phyloP scores from a whole-genome alignment of 2,888 invertebrate genomes.

The Chalcosyrphus nemorum region DNA sequence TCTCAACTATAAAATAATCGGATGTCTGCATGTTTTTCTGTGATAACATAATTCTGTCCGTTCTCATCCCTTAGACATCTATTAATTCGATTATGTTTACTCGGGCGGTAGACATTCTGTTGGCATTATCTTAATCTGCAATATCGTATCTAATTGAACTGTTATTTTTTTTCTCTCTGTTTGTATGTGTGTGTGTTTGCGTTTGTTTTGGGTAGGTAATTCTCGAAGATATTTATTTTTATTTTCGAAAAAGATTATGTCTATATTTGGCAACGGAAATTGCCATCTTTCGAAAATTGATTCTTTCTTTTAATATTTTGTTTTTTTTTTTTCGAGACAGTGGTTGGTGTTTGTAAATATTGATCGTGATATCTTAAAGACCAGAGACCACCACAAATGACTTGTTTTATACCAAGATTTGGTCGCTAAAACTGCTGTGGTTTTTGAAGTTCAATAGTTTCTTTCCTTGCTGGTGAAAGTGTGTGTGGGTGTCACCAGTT shows the following conservation, averaged over 20 bases:
- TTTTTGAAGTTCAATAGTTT: too few species aligned
- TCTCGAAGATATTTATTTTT: neutral
- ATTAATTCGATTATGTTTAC: slow-evolving; percentile 20
- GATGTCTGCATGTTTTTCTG: neutral
- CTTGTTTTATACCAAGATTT: too few species aligned
- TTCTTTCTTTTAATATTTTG: too few species aligned
- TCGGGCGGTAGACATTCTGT: slow-evolving; percentile 16
- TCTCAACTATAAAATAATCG: neutral
- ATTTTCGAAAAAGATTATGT: neutral
- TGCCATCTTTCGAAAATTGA: neutral
- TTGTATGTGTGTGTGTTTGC: neutral
- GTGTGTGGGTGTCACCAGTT: too few species aligned
- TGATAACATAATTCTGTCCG: neutral
- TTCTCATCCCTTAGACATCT: neutral
- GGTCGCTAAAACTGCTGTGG: too few species aligned
- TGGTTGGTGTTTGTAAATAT: too few species aligned
- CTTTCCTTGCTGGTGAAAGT: too few species aligned
- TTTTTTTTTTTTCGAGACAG: too few species aligned
- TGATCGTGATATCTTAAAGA: too few species aligned
- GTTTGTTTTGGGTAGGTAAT: neutral
- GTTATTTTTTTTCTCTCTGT: neutral
- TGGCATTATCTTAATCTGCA: slow-evolving; percentile 14
- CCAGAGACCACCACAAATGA: too few species aligned
- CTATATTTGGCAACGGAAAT: neutral
- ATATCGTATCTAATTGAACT: neutral